phyloP scores from a whole-genome alignment of 2,888 invertebrate species.

The Dryadula phaetusa region DNA sequence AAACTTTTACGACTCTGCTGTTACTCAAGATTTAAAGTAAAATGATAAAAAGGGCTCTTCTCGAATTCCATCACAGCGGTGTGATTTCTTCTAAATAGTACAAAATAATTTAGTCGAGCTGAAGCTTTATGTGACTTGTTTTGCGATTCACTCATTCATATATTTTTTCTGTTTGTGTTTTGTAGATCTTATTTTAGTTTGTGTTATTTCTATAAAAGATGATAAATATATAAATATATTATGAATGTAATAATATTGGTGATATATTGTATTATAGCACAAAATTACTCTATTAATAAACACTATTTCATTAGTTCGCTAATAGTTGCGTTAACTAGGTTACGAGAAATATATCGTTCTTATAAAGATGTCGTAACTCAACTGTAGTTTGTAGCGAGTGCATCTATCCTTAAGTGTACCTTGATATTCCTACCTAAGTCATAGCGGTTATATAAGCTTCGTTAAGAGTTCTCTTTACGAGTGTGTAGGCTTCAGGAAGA shows the following conservation, averaged over 20 bases:
- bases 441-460: constrained; percentile 68
- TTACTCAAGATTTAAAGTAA: constrained; percentile 7
- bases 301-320: constrained; percentile 46
- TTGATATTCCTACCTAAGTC: constrained; percentile 71
- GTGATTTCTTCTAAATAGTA: constrained; percentile 71
- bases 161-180: constrained; percentile 43
- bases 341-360: constrained; percentile 54
- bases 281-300: constrained; percentile 52
- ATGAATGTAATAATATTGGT: constrained; percentile 43
- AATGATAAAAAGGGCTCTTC: constrained; percentile 29
- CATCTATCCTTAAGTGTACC: constrained; percentile 66
- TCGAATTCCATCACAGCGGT: constrained; percentile 58
- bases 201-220: constrained; percentile 30
- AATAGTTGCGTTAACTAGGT: constrained; percentile 49
- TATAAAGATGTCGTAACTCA: constrained; percentile 57
- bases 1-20: not conserved
- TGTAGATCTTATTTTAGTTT: constrained; percentile 41
- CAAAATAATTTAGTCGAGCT: constrained; percentile 73
- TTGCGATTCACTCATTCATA: constrained; percentile 55
- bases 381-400: constrained; percentile 53
- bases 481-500: constrained; percentile 63
- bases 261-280: constrained; percentile 55
- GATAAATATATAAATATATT: constrained; percentile 37
- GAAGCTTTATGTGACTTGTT: constrained; percentile 64
- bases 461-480: constrained; percentile 62